Evolutionary conservation across 2,888 invertebrate species (phyloP).

Genomic region (Pseudococcus jackbeardsleyi): DNA sequence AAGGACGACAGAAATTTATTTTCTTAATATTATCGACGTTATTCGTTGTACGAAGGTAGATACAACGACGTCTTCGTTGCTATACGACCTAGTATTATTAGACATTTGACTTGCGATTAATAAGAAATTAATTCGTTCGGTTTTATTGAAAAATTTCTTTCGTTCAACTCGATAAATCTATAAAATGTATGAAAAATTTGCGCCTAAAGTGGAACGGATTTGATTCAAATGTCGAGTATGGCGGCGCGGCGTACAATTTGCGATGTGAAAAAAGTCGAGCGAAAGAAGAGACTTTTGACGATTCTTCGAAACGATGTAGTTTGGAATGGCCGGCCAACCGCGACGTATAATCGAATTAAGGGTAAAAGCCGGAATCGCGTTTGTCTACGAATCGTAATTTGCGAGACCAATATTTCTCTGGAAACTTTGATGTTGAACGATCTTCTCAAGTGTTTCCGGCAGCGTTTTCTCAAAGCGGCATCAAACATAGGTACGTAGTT

Average conservation of each 20-base stretch:
- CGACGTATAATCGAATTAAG: neutral
- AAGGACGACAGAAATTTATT: neutral
- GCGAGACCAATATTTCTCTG: neutral
- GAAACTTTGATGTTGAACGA: neutral
- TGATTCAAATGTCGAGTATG: too few relatives aligned
- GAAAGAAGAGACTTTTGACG: neutral
- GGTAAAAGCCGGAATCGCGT: constrained; percentile 26
- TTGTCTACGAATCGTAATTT: neutral
- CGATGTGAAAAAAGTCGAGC: too few relatives aligned
- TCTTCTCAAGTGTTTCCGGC: constrained; percentile 4
- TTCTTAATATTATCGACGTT: neutral
- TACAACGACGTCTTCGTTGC: neutral
- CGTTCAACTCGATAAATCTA: neutral
- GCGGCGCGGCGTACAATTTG: too few relatives aligned
- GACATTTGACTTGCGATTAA: neutral
- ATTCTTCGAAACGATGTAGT: neutral
- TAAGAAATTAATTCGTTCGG: neutral
- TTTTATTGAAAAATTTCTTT: neutral
- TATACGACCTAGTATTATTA: neutral
- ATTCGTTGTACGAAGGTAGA: neutral
- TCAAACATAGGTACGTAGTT: neutral
- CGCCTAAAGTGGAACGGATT: too few relatives aligned
- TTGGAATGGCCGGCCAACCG: neutral
- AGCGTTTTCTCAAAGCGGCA: neutral
- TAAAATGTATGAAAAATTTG: too few relatives aligned